Evolutionary conservation across 1,140 invertebrate species (phyloP).

Genomic region (Sminthurides bifidus): DNA sequence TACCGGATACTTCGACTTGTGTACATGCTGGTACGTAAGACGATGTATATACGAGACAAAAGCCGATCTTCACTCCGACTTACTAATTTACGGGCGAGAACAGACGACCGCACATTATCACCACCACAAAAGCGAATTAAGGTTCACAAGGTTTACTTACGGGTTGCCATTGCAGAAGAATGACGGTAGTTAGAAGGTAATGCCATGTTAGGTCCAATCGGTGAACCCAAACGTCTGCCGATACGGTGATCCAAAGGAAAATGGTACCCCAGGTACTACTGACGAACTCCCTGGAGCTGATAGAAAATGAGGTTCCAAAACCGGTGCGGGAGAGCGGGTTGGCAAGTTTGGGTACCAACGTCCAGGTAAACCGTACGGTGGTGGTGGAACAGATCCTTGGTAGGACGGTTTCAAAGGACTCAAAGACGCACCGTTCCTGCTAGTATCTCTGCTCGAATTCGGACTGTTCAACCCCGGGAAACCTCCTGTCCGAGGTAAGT

Average conservation of each 20-base stretch:
- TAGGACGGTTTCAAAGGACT: too few species aligned
- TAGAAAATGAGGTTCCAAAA: background rate
- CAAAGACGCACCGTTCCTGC: too few species aligned
- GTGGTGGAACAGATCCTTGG: too few species aligned
- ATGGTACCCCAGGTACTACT: too few species aligned
- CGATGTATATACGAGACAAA: background rate
- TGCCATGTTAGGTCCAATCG: constrained; percentile 15
- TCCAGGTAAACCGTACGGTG: too few species aligned
- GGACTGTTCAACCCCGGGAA: too few species aligned
- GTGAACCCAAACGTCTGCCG: constrained; percentile 3
- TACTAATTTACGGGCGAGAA: background rate
- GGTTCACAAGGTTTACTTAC: constrained; percentile 7
- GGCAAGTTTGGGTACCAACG: background rate
- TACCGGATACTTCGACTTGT: too few species aligned
- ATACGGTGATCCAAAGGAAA: background rate
- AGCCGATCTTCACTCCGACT: background rate
- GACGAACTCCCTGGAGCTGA: too few species aligned
- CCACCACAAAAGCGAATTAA: background rate
- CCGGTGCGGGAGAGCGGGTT: background rate
- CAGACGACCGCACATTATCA: background rate
- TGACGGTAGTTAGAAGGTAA: constrained; percentile 27
- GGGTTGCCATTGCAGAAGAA: constrained; percentile 3
- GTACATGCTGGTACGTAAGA: background rate
- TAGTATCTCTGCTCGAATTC: too few species aligned
- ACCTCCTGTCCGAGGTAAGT: too few species aligned